Percentiles rank a stretch among this genome's conserved stretches.
phyloP scores from a whole-genome alignment of 2,888 invertebrate species.

The Lottia gigantea region DNA sequence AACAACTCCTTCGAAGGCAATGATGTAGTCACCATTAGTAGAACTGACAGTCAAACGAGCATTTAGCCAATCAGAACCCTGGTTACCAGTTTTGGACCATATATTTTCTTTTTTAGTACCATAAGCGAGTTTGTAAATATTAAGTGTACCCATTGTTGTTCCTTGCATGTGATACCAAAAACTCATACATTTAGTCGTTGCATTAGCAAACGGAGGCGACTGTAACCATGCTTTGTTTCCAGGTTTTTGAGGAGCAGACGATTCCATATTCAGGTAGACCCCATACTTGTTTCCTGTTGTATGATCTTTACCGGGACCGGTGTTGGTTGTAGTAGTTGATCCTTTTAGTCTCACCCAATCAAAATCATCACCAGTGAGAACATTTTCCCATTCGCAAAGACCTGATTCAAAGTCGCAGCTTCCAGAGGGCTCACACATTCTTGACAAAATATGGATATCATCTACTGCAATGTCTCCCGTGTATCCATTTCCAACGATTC shows the following conservation, averaged over 20 bases:
- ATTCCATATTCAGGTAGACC: conserved; percentile 84
- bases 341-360: conserved; percentile 59
- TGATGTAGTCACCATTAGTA: conserved; percentile 26
- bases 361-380: conserved; percentile 52
- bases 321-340: conserved; percentile 39
- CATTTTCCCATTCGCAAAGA: conserved; percentile 55
- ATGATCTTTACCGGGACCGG: conserved; percentile 52
- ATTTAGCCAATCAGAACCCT: conserved; percentile 55
- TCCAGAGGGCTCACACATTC: conserved; percentile 50
- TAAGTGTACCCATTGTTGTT: conserved; percentile 45
- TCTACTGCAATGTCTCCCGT: conserved; percentile 60
- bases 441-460: conserved; percentile 52
- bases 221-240: conserved; percentile 77
- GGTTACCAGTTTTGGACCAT: conserved; percentile 53
- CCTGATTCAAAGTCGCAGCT: conserved; percentile 59
- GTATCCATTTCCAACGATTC: conserved; percentile 48
- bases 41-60: conserved; percentile 50
- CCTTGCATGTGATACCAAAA: conserved; percentile 63
- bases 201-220: conserved; percentile 43
- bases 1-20: conserved; percentile 58
- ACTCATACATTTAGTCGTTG: conserved; percentile 49
- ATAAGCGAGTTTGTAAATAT: conserved; percentile 37
- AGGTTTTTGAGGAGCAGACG: conserved; percentile 73
- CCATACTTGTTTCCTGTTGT: conserved; percentile 53
- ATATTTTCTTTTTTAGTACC: conserved; percentile 31